phyloP scores from a whole-genome alignment of 2,113 vertebrate species.

The Myodes glareolus region DNA sequence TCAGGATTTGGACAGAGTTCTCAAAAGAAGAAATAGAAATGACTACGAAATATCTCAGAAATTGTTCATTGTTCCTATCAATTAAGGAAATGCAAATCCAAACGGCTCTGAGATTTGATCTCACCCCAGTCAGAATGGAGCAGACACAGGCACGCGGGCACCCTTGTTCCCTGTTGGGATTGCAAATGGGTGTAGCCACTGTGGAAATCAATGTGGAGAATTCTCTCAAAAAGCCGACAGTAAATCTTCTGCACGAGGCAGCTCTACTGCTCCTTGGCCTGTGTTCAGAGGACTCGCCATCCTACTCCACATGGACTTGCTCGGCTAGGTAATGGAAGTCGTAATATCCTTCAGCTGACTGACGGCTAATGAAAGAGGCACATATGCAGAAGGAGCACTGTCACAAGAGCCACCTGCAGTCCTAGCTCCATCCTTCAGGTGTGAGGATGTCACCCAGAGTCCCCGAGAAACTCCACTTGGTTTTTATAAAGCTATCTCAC shows the following conservation, averaged over 20 bases:
- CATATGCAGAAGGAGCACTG: neutral
- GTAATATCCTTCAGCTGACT: neutral
- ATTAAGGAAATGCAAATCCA: too few species aligned
- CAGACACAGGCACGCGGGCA: neutral
- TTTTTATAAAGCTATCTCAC: neutral
- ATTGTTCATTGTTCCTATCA: too few species aligned
- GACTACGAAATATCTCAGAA: too few species aligned
- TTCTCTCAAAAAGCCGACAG: neutral
- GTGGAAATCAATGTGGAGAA: neutral
- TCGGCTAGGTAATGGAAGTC: neutral
- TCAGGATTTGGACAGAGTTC: too few species aligned
- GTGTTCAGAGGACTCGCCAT: neutral
- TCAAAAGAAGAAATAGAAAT: too few species aligned
- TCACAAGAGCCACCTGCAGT: neutral
- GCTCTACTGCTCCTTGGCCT: neutral
- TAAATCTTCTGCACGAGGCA: neutral
- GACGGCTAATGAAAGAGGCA: neutral
- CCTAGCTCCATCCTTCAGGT: neutral
- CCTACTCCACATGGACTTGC: neutral
- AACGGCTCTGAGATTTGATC: too few species aligned
- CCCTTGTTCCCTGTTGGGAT: neutral
- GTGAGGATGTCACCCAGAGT: neutral
- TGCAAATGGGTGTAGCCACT: neutral
- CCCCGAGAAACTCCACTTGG: too few species aligned
- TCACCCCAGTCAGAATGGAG: neutral